Base-by-base conservation (phyloP, 2,797 vertebrate genomes). In the Siniperca scherzeri region DNA sequence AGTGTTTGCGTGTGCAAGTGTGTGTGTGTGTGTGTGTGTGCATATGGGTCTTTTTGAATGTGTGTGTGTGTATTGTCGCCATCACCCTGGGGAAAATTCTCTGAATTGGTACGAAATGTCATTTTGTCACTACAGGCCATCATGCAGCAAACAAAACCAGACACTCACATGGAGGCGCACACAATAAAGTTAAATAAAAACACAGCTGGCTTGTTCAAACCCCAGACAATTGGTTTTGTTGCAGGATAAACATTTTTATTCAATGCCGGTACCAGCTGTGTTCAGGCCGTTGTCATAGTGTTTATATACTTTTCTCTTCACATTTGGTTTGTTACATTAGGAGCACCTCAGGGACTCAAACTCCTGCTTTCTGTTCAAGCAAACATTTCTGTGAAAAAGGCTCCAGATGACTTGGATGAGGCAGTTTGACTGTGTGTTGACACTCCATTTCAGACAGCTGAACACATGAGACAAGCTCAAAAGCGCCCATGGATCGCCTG, bases 121-220 rank as follows among this genome's bases (percentile, higher is more conserved):
- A 87, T 88, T 90, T 91, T 83, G 84, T 87, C 77, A 88, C 90
- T 86, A 83, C 81, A 86, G 88, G 91, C 87, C 82, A 90, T 89
- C 75, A 87, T 74, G 72, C 69, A 79, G 77, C 74, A 92, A 86
- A 92, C 85, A 91, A 87, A 90, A 87, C 77, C 85, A 83, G 67
- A 80, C 65, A 87, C 74, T 88, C 85, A 88, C 77, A 87, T 60
- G 42, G 69, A 88, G 68, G 71, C 46, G 25, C 82, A 81, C 84
- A 80, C 74, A 88, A 80, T 83, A 79, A 92, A 89, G 87, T 88
- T 85, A 85, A 92, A 93, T 87, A 91, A 90, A 89, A 91, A 87
- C 90, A 91, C 90, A 93, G 90, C 90, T 92, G 88, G 87, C 83
- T 87, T 86, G 70, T 90, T 91, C 84, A 92, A 93, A 91, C 79